A percentile compares a stretch with the other conserved stretches of the same genome.
phyloP scores from a whole-genome alignment of 1,140 invertebrate genomes.

The Drosophila jambulina region DNA sequence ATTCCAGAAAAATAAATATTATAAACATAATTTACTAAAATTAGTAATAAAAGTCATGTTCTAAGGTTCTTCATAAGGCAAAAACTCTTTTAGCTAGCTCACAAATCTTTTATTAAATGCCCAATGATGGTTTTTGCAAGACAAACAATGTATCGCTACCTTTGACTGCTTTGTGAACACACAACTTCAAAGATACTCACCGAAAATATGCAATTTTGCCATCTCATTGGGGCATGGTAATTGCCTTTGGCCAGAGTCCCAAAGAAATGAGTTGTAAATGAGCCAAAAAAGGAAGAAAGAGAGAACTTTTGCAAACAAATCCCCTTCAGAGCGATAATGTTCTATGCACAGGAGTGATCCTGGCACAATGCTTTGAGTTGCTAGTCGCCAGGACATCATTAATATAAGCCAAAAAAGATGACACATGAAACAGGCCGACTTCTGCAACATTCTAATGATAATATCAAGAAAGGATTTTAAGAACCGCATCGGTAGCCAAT shows the following conservation, averaged over 20 bases:
- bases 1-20: background rate
- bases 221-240: slow-evolving; percentile 72
- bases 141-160: slow-evolving; percentile 21
- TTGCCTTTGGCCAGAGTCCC: slow-evolving; percentile 75
- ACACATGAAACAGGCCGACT: slow-evolving; percentile 60
- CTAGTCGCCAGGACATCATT: slow-evolving; percentile 54
- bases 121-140: background rate
- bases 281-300: slow-evolving; percentile 53
- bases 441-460: slow-evolving; percentile 67
- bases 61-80: background rate
- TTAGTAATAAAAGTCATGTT: background rate
- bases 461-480: slow-evolving; percentile 66
- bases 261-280: slow-evolving; percentile 83
- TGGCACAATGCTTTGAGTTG: slow-evolving; percentile 62
- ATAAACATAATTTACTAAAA: background rate
- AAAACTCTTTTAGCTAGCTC: background rate
- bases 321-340: slow-evolving; percentile 10
- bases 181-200: slow-evolving; percentile 63
- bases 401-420: slow-evolving; percentile 44
- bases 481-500: slow-evolving; percentile 62
- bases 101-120: background rate
- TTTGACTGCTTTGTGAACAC: slow-evolving; percentile 44
- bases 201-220: slow-evolving; percentile 48
- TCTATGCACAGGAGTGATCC: slow-evolving; percentile 31
- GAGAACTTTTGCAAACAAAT: slow-evolving; percentile 45